These are phyloP conservation scores for Hydropsyche betteni DNA, from an alignment of 2,888 invertebrate species.

Conservation along the genomic window DNA sequence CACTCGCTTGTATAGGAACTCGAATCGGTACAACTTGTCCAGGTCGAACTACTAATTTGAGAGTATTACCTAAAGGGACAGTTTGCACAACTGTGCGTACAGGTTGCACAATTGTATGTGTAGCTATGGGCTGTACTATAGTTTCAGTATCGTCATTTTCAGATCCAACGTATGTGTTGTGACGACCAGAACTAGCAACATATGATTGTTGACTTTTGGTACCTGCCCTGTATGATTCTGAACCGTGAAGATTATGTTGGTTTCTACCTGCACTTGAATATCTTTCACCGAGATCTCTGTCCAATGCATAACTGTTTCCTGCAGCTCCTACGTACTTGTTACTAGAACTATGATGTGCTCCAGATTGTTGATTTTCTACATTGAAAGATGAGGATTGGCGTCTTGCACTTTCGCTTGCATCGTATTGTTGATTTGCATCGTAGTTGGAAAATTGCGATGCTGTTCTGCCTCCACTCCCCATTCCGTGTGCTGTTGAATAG, in stretches of 20 bases:
- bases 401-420: neutral
- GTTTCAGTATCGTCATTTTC: neutral
- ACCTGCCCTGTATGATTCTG: neutral
- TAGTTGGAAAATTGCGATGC: conserved; percentile 6
- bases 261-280: neutral
- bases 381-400: neutral
- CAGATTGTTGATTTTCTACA: neutral
- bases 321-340: neutral
- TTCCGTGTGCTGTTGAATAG: conserved; percentile 7
- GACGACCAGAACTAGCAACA: neutral
- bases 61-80: neutral
- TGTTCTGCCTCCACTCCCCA: conserved; percentile 1
- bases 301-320: neutral
- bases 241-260: neutral
- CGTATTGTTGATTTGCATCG: neutral
- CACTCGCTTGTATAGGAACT: conserved; percentile 37
- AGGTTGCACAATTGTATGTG: neutral
- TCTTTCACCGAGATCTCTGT: neutral
- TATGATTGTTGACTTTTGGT: neutral
- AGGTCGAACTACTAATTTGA: conserved; percentile 38
- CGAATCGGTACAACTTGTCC: conserved; percentile 28
- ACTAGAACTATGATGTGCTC: neutral
- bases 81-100: neutral
- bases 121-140: neutral
- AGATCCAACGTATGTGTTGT: neutral